Conservation (phyloP, 2,888 invertebrate species). For the Eledone cirrhosa region DNA sequence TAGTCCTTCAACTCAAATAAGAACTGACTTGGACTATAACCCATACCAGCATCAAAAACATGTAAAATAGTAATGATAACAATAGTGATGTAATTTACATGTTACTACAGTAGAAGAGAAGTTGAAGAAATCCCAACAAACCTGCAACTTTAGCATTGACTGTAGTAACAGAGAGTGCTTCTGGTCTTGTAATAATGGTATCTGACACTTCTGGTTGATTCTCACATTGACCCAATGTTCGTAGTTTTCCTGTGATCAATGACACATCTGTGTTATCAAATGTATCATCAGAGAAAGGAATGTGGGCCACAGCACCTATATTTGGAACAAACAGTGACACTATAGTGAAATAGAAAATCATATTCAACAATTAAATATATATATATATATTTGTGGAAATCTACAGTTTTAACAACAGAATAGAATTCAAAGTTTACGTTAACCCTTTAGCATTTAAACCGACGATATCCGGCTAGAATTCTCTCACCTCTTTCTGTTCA, state of each 20-base stretch:
- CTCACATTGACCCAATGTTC: slow-evolving; percentile 65
- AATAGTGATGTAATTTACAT: no score
- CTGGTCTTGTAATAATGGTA: slow-evolving; percentile 43
- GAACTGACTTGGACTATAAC: no score
- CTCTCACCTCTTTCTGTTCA: no score
- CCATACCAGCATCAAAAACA: no score
- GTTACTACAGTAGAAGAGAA: no score
- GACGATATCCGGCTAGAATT: no score
- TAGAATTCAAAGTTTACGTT: no score
- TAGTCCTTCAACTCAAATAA: no score
- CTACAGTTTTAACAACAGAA: no score
- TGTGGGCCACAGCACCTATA: slow-evolving; percentile 36
- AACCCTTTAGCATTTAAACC: no score
- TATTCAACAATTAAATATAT: not conserved
- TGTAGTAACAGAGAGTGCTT: slow-evolving; percentile 44
- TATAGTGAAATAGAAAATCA: not conserved
- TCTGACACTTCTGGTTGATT: slow-evolving; percentile 36
- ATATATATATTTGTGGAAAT: no score
- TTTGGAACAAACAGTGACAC: not conserved
- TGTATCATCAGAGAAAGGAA: slow-evolving; percentile 31
- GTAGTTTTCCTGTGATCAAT: slow-evolving; percentile 72
- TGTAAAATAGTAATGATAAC: no score
- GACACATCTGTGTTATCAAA: slow-evolving; percentile 54
- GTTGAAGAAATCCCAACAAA: slow-evolving; percentile 29
- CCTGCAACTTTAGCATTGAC: slow-evolving; percentile 47